Evolutionary conservation across 2,888 invertebrate genomes (phyloP), one percentile per base, ranked within the genome.

Genomic region (Rotaria macrura): DNA sequence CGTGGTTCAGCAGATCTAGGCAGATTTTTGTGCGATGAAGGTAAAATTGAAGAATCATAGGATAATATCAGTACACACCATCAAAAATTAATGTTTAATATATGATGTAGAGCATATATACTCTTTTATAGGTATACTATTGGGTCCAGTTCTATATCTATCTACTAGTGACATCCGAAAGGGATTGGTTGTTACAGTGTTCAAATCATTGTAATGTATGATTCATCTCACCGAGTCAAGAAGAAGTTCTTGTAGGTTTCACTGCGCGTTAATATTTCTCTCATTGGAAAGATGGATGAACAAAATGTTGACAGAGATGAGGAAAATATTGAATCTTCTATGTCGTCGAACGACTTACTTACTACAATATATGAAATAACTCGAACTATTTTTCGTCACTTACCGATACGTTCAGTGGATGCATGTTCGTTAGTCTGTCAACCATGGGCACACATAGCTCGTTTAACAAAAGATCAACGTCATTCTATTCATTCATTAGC

Each of bases 391-490:
- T 65, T 65, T 65, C 65, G 65, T 34, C 65, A 65, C 38, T 65
- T 65, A 65, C 29, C 65, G 14, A 65, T 65, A 7, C 34, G 29
- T 65, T 65, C 65, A 34, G 34, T 65, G 14, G 65, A 65, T 83
- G 20, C 84, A 29, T 86, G 55, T 85, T 87, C 52, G 84, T 88
- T 88, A 83, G 88, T 88, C 12, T 88, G 88, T 85, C 87, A 87
- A 74, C 65, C 86, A n/a, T 88, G 88, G 88, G 52, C 83, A 43
- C 74, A 87, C 43, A 87, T 86, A 55, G 88, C 86, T 38, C 84
- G 87, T 29, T 85, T 85, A 47, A 83, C 86, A 20, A 87, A 87
- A 83, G 83, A 49, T 54, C 43, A 84, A 7, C 84, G 88, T 17
- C 54, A 38, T 29, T 49, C 40, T 25, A 72, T 87, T 65, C 85